A percentile compares a stretch with the other conserved stretches of the same genome.
Conservation (phyloP, 2,888 invertebrate genomes). For the Chrysina gloriosa region DNA sequence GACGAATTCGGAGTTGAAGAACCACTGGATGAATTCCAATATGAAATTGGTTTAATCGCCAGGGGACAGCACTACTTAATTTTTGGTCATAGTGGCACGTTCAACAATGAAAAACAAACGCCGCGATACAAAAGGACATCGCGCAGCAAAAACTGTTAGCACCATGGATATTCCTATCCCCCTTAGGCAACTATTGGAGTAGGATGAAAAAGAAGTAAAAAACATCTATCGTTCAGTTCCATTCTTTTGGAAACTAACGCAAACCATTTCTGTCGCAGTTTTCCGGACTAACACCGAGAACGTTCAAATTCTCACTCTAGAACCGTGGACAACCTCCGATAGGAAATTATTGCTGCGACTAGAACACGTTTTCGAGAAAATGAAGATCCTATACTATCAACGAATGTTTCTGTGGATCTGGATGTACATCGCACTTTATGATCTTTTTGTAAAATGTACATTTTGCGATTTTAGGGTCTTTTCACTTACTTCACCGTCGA, state of each 20-base stretch:
- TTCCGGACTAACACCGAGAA: conserved; percentile 68
- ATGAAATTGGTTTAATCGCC: conserved; percentile 74
- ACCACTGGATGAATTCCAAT: conserved; percentile 84
- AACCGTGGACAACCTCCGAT: conserved; percentile 72
- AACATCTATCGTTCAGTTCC: too few relatives aligned
- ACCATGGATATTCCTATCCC: conserved; percentile 70
- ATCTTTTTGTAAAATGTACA: background rate
- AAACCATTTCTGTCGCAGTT: too few relatives aligned
- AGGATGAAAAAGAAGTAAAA: conserved; percentile 30
- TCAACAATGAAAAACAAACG: conserved; percentile 49
- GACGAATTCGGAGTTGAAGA: conserved; percentile 93
- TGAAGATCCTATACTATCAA: conserved; percentile 70
- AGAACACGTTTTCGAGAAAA: conserved; percentile 78
- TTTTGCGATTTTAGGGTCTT: conserved; percentile 62
- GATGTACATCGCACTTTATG: conserved; percentile 56
- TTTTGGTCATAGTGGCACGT: conserved; percentile 50
- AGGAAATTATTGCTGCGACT: conserved; percentile 74
- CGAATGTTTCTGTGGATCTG: conserved; percentile 69
- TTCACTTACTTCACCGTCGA: conserved; percentile 61
- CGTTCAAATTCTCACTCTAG: conserved; percentile 80
- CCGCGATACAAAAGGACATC: conserved; percentile 63
- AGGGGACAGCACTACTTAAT: conserved; percentile 66
- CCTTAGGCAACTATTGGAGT: conserved; percentile 44
- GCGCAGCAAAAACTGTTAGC: conserved; percentile 69
- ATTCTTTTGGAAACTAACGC: too few relatives aligned